Conservation (phyloP, 2,113 vertebrate species). For the Cranoglanis bouderius region DNA sequence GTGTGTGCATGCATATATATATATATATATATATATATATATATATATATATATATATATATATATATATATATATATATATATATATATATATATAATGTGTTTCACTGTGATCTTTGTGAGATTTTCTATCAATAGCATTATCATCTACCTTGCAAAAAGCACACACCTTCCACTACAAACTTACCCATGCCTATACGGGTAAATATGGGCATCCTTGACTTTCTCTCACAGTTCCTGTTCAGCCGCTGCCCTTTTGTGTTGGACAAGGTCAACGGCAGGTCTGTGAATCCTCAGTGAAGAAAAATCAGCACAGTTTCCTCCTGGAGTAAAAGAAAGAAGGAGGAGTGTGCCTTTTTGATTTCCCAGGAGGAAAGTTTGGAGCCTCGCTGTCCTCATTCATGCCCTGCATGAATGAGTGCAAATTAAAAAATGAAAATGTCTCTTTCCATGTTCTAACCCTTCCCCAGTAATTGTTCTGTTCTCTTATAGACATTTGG, state of each 20-base stretch:
- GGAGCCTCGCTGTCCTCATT: background rate
- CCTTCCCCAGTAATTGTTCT: no score
- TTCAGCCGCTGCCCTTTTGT: conserved; percentile 75
- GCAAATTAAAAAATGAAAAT: background rate
- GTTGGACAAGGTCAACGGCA: conserved; percentile 69
- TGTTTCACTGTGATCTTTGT: no score
- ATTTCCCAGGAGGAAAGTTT: background rate
- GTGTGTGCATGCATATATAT: no score
- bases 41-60: no score
- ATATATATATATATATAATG: no score
- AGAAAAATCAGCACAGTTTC: conserved; percentile 39
- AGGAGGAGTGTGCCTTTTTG: background rate
- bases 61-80: no score
- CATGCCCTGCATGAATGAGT: background rate
- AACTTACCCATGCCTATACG: background rate
- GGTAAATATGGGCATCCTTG: conserved; percentile 73
- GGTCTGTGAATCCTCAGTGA: conserved; percentile 73
- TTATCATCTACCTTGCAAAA: background rate
- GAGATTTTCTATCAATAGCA: background rate
- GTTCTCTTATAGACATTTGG: no score
- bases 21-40: no score
- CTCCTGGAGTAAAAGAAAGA: background rate
- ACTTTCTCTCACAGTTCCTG: conserved; percentile 74
- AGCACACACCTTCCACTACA: background rate
- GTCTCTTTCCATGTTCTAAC: background rate